Evolutionary conservation across 1,140 invertebrate genomes (phyloP).

Genomic region (Rhopalosiphum maidis): DNA sequence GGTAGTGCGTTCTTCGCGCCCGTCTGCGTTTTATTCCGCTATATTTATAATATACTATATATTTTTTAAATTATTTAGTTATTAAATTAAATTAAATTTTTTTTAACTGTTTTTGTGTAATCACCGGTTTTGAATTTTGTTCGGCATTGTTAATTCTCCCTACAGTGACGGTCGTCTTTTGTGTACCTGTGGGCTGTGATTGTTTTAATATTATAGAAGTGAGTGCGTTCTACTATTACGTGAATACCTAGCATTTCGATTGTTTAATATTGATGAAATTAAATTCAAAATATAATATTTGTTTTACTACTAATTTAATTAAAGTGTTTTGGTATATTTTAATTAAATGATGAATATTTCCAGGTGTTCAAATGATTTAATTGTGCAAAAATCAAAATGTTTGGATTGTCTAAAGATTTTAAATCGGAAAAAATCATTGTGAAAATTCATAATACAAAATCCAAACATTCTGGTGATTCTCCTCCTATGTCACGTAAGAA

Average conservation of each 20-base stretch:
- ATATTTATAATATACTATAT: too few species aligned
- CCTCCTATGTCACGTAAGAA: constrained; percentile 75
- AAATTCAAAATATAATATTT: not conserved
- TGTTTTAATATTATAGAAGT: not conserved
- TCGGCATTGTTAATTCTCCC: not conserved
- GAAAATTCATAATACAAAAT: constrained; percentile 71
- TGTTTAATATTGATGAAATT: not conserved
- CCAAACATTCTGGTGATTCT: constrained; percentile 80
- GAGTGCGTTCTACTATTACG: not conserved
- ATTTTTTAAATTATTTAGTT: too few species aligned
- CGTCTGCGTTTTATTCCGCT: too few species aligned
- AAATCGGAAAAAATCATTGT: constrained; percentile 50
- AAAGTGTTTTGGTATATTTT: not conserved
- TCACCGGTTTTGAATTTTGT: not conserved
- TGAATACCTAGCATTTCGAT: too few species aligned
- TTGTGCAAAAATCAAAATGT: constrained; percentile 29
- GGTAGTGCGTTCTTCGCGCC: too few species aligned
- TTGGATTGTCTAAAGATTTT: constrained; percentile 34
- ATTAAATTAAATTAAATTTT: too few species aligned
- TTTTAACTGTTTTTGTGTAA: too few species aligned
- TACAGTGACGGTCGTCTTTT: not conserved
- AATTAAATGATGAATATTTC: not conserved
- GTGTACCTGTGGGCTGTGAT: not conserved
- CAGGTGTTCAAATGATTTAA: constrained; percentile 23
- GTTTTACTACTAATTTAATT: not conserved